Conservation (phyloP, 2,797 vertebrate species). For the Sciurus vulgaris region DNA sequence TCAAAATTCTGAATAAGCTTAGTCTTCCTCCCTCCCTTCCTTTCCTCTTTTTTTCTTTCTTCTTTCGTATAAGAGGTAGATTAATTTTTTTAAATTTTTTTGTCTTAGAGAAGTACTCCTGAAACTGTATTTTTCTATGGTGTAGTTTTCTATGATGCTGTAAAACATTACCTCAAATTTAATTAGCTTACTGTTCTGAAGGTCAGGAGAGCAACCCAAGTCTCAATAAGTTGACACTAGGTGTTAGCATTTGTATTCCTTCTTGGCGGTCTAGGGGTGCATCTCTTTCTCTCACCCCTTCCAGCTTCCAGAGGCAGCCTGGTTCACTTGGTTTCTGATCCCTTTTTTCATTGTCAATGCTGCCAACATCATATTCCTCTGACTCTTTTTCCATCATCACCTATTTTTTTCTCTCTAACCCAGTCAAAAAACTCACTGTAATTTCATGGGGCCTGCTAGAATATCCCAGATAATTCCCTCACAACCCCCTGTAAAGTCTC, state of each 20-base stretch:
- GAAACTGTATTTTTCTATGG: background rate
- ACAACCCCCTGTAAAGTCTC: background rate
- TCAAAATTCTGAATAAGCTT: background rate
- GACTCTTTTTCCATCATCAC: background rate
- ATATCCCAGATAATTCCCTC: background rate
- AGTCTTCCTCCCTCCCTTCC: fast-evolving
- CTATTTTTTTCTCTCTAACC: background rate
- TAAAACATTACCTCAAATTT: background rate
- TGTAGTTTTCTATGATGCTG: background rate
- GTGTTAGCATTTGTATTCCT: background rate
- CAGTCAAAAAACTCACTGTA: background rate
- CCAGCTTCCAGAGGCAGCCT: background rate
- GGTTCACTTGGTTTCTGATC: background rate
- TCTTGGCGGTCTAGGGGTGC: background rate
- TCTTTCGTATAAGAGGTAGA: background rate
- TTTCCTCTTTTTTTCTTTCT: background rate
- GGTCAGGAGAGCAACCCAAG: background rate
- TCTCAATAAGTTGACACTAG: background rate
- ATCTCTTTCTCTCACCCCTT: background rate
- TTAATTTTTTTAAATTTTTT: constrained; percentile 2
- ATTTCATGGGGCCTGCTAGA: background rate
- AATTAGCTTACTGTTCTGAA: background rate
- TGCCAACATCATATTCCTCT: background rate
- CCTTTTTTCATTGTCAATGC: background rate
- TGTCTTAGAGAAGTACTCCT: background rate